These are phyloP conservation scores for Ascidia mentula DNA, from an alignment of 23 tunicate genomes.

Conservation along the genomic window DNA sequence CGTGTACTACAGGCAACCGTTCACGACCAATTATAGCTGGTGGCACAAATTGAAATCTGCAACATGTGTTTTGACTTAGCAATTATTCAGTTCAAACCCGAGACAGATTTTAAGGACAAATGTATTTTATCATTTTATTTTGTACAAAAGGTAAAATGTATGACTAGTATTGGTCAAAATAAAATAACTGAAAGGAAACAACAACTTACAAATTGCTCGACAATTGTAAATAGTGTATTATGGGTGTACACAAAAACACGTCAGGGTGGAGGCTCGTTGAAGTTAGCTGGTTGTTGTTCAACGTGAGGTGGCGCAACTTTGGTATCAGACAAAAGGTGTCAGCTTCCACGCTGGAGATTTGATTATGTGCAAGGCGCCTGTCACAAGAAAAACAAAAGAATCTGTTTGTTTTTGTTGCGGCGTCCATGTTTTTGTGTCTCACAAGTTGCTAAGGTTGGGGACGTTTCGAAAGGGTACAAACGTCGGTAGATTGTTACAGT, in stretches of 20 bases:
- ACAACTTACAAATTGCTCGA: conserved; percentile 29
- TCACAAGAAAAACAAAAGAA: neutral
- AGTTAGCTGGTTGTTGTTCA: conserved; percentile 18
- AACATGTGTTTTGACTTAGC: no score
- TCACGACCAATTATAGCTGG: conserved; percentile 25
- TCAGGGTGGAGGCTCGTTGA: conserved; percentile 25
- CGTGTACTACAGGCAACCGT: conserved; percentile 20
- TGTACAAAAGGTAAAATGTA: no score
- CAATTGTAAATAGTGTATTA: conserved; percentile 10
- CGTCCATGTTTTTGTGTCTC: no score
- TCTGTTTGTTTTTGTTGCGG: no score
- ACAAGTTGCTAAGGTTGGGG: conserved; percentile 4
- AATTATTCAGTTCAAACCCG: no score
- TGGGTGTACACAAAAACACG: conserved; percentile 17
- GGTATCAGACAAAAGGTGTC: conserved; percentile 37
- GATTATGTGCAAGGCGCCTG: neutral
- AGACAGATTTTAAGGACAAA: no score
- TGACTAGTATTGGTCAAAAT: no score
- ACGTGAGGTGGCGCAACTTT: conserved; percentile 10
- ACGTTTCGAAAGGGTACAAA: conserved; percentile 25
- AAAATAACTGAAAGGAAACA: no score
- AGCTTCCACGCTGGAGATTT: conserved; percentile 12
- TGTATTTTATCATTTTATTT: no score
- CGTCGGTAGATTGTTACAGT: conserved; percentile 6
- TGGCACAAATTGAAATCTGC: conserved; percentile 25